phyloP scores from a whole-genome alignment of 2,888 invertebrate species.

The Drosophila robusta region DNA sequence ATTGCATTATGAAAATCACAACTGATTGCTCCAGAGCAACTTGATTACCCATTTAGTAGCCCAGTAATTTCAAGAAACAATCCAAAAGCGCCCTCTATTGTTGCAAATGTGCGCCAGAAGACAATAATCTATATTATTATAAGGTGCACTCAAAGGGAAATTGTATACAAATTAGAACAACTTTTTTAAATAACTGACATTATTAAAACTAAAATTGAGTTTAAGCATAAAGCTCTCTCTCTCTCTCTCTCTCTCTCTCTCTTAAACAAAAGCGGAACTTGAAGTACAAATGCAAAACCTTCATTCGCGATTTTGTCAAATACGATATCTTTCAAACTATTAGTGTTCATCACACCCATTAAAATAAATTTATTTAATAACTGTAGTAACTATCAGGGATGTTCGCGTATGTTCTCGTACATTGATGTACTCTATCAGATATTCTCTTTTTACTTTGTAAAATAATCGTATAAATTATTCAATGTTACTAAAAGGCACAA shows the following conservation, averaged over 20 bases:
- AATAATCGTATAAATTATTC: not conserved
- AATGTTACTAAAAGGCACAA: not conserved
- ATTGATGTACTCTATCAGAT: not conserved
- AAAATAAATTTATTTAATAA: slow-evolving; percentile 8
- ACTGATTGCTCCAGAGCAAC: slow-evolving; percentile 12
- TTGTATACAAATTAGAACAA: no score
- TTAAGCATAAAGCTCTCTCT: not conserved
- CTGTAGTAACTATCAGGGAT: not conserved
- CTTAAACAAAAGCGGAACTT: not conserved
- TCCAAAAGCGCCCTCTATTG: no score
- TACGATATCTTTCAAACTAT: slow-evolving; percentile 1
- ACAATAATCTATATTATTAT: no score
- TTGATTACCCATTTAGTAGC: not conserved
- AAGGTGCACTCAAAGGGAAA: no score
- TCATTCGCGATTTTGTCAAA: slow-evolving; percentile 2
- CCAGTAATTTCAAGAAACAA: slow-evolving; percentile 1
- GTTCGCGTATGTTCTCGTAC: not conserved
- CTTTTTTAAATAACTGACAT: not conserved
- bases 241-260: not conserved
- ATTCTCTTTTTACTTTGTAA: not conserved
- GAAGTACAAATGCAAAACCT: not conserved
- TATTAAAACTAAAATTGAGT: not conserved
- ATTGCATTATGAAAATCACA: slow-evolving; percentile 10
- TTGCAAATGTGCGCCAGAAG: no score
- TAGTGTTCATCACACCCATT: slow-evolving; percentile 3